These are phyloP conservation scores for Lucilia cuprina DNA, from an alignment of 1,140 invertebrate species.

Conservation along the genomic window DNA sequence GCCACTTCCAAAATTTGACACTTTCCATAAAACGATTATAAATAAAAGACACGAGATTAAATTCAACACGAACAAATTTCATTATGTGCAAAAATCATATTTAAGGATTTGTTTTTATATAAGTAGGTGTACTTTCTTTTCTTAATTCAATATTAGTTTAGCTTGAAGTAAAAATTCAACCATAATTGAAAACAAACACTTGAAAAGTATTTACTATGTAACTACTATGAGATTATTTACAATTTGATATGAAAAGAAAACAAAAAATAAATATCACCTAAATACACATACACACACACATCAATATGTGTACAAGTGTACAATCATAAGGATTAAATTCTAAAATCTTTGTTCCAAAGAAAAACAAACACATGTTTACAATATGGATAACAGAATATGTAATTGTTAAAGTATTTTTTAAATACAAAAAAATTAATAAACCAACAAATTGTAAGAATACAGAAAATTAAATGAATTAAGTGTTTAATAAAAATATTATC, in stretches of 20 bases:
- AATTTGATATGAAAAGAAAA: background rate
- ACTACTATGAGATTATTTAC: background rate
- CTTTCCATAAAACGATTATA: no score
- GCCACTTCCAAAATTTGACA: no score
- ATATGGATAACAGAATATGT: background rate
- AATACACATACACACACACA: background rate
- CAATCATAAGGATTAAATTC: background rate
- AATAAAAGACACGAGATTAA: no score
- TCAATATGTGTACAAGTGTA: background rate
- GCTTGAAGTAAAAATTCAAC: background rate
- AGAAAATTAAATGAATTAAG: background rate
- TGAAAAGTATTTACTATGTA: background rate
- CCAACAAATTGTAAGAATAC: background rate
- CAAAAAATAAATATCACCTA: background rate
- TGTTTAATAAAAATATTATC: no score
- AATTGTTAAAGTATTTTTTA: background rate
- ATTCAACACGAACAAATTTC: no score
- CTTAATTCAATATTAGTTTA: no score
- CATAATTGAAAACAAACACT: background rate
- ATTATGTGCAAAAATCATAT: no score
- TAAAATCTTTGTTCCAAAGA: background rate
- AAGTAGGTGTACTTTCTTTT: no score
- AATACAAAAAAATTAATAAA: background rate
- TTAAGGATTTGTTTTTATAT: no score
- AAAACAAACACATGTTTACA: conserved; percentile 1